These are phyloP conservation scores for Meloidogyne floridensis DNA, from an alignment of 1,140 invertebrate species.

Conservation along the genomic window DNA sequence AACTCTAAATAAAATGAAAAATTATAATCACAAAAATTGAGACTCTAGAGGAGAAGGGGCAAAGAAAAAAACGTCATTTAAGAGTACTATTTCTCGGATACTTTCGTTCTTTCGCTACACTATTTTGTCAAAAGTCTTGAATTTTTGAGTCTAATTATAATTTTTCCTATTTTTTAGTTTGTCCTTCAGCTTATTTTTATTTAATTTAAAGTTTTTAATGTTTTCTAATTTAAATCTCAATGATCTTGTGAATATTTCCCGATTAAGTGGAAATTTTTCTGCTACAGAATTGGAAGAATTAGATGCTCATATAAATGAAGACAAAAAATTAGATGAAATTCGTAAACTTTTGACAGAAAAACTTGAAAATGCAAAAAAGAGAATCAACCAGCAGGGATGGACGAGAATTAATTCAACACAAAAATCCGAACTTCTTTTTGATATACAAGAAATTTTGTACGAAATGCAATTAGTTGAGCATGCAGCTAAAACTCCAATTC, in stretches of 20 bases:
- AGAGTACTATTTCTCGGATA: no score
- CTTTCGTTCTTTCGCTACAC: no score
- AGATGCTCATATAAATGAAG: background rate
- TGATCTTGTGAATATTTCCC: background rate
- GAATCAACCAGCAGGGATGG: background rate
- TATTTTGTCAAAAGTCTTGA: no score
- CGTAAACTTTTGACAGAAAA: background rate
- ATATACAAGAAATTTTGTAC: constrained; percentile 16
- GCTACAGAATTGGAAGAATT: background rate
- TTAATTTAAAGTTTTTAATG: background rate
- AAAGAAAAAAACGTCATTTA: no score
- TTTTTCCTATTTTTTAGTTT: no score
- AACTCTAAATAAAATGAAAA: no score
- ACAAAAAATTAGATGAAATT: constrained; percentile 3
- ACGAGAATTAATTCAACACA: background rate
- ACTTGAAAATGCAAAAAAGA: background rate
- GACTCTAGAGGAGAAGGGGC: no score
- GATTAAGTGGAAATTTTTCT: constrained; percentile 5
- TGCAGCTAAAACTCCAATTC: constrained; percentile 20
- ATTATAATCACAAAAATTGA: no score
- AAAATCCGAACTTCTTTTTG: constrained; percentile 9
- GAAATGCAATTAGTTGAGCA: constrained; percentile 28
- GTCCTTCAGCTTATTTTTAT: background rate
- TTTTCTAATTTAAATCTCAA: background rate
- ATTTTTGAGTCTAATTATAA: no score